These are phyloP conservation scores for Drosophila borborema DNA, from an alignment of 2,888 invertebrate genomes.

Conservation along the genomic window DNA sequence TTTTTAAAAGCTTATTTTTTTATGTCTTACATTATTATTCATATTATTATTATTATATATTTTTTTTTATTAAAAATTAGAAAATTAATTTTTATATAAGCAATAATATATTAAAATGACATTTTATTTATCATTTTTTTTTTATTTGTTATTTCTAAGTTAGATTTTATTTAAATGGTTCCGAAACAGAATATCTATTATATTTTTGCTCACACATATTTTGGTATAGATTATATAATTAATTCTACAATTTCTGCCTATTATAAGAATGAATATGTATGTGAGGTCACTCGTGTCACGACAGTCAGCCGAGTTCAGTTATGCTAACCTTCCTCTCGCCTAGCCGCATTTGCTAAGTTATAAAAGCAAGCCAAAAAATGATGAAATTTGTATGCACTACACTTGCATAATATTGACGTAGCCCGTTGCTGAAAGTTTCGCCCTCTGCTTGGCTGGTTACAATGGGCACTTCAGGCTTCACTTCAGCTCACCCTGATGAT, in stretches of 20 bases:
- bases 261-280: neutral
- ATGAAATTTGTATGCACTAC: constrained; percentile 45
- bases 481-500: constrained; percentile 2
- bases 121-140: no score
- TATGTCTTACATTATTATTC: no score
- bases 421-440: constrained; percentile 41
- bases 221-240: neutral
- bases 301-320: neutral
- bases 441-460: constrained; percentile 21
- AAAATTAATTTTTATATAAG: no score
- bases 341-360: constrained; percentile 13
- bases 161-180: neutral
- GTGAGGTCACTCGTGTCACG: neutral
- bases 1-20: no score
- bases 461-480: constrained; percentile 19
- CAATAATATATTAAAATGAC: no score
- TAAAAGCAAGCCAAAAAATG: neutral
- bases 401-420: constrained; percentile 57
- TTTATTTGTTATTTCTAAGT: no score
- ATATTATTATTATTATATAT: no score
- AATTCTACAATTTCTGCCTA: neutral
- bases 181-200: neutral
- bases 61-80: no score
- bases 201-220: neutral
- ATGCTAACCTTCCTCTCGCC: neutral